A percentile compares a stretch with the other conserved stretches of the same genome.
Evolutionary conservation across 2,797 vertebrate species (phyloP).

Genomic region (Australoheros facetus): DNA sequence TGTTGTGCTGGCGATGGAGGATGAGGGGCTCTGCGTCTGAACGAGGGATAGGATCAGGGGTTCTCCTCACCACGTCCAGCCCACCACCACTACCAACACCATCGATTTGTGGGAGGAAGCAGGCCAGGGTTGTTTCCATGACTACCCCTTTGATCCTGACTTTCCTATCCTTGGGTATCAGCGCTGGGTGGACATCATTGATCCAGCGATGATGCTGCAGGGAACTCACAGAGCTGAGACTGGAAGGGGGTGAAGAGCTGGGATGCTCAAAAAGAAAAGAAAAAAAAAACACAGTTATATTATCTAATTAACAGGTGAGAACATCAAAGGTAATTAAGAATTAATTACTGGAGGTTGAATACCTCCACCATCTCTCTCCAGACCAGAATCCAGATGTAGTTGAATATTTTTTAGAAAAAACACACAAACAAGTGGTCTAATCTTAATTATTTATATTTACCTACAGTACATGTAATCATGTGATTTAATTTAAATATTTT

Average conservation of each 20-base stretch:
- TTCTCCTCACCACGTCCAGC: slow-evolving; percentile 42
- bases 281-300: not conserved
- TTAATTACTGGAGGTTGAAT: accelerated
- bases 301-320: not conserved
- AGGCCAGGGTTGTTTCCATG: slow-evolving; percentile 82
- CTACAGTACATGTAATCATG: not conserved
- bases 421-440: not conserved
- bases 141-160: slow-evolving; percentile 76
- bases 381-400: no score
- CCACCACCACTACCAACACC: slow-evolving; percentile 32
- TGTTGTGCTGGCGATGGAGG: not conserved
- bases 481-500: no score
- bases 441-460: not conserved
- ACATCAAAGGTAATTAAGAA: not conserved
- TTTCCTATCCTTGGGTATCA: slow-evolving; percentile 50
- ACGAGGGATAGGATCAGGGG: slow-evolving; percentile 43
- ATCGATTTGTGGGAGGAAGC: slow-evolving; percentile 86
- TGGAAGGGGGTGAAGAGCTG: not conserved
- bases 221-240: slow-evolving; percentile 18
- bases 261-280: not conserved
- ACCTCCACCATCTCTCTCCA: not conserved
- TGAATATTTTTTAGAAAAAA: not conserved
- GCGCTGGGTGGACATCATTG: slow-evolving; percentile 40
- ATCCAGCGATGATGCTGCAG: slow-evolving; percentile 17
- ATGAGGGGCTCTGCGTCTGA: slow-evolving; percentile 23